phyloP scores from a whole-genome alignment of 1,140 invertebrate genomes.

The Panulirus ornatus region DNA sequence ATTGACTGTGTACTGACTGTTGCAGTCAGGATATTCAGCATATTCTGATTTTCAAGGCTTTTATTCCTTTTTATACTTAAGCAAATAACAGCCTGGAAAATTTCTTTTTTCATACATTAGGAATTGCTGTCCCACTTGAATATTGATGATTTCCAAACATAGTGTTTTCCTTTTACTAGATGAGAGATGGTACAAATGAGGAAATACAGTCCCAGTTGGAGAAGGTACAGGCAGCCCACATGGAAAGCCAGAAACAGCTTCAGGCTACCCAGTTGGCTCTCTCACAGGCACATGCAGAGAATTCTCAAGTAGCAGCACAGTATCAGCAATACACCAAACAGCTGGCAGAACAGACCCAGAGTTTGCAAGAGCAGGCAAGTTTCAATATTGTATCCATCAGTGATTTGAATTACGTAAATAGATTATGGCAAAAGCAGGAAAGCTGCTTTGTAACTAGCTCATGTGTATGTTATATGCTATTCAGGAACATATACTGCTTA shows the following conservation, averaged over 20 bases:
- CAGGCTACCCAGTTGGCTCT: constrained; percentile 77
- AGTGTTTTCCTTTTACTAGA: constrained; percentile 1
- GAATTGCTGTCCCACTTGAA: too few species aligned
- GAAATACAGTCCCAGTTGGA: constrained; percentile 62
- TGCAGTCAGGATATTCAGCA: background rate
- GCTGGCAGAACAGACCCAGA: constrained; percentile 83
- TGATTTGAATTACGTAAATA: background rate
- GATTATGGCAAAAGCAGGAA: background rate
- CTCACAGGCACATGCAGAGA: constrained; percentile 80
- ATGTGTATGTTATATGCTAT: too few species aligned
- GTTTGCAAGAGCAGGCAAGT: constrained; percentile 79
- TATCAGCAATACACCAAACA: constrained; percentile 88
- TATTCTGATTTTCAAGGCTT: too few species aligned
- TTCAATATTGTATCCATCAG: background rate
- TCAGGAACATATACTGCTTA: too few species aligned
- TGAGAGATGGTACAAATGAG: constrained; percentile 48
- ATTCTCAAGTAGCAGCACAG: constrained; percentile 84
- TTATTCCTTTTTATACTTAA: too few species aligned
- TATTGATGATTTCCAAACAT: too few species aligned
- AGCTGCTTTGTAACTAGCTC: too few species aligned
- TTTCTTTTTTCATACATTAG: too few species aligned
- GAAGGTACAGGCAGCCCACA: constrained; percentile 45
- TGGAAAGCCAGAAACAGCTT: constrained; percentile 74
- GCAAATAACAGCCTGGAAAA: too few species aligned
- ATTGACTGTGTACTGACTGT: too few species aligned